These are phyloP conservation scores for Pocillopora damicornis DNA, from an alignment of 64 coral and sea anemone genomes.

Conservation along the genomic window DNA sequence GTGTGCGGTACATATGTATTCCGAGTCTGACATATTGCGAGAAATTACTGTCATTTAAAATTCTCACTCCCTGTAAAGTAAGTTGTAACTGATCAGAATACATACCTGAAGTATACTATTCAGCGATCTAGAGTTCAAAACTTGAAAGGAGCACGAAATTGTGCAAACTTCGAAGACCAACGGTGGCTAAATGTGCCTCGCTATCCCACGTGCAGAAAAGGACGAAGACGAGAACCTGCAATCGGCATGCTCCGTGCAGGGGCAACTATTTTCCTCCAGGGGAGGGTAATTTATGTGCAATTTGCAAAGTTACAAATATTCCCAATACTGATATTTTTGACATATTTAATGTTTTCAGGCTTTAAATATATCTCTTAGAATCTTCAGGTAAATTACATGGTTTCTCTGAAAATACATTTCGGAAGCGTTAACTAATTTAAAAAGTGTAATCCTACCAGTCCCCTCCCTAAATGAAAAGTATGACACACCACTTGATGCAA, in stretches of 20 bases:
- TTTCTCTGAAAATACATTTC: neutral
- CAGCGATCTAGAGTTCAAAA: neutral
- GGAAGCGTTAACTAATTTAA: neutral
- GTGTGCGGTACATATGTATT: too few relatives aligned
- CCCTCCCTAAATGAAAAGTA: neutral
- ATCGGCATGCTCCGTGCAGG: conserved; percentile 30
- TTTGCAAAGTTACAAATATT: neutral
- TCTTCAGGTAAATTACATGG: neutral
- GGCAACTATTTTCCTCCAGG: neutral
- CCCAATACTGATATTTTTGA: neutral
- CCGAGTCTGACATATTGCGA: neutral
- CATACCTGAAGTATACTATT: conserved; percentile 8
- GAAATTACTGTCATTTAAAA: neutral
- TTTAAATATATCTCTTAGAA: neutral
- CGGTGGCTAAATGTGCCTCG: neutral
- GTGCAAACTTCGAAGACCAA: conserved; percentile 11
- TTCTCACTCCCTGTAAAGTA: neutral
- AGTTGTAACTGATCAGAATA: neutral
- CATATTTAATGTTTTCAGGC: neutral
- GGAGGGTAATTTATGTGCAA: neutral
- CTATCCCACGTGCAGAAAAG: conserved; percentile 18
- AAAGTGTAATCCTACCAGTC: neutral
- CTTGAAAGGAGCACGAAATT: conserved; percentile 5
- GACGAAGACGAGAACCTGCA: neutral
- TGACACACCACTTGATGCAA: neutral